phyloP scores from a whole-genome alignment of 2,888 invertebrate genomes.

The Malthinus seriepunctatus region DNA sequence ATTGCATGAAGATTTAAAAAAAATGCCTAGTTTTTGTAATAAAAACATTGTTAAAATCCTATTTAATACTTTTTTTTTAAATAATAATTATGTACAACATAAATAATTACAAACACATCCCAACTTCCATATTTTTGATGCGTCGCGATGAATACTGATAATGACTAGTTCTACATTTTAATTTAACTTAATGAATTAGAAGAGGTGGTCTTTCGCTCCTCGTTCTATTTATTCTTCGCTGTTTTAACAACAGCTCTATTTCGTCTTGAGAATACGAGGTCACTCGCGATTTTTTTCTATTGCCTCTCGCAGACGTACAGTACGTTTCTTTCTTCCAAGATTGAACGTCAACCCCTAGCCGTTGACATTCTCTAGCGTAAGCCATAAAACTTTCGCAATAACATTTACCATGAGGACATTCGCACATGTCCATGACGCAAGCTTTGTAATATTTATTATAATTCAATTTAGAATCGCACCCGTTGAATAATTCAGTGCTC shows the following conservation, averaged over 20 bases:
- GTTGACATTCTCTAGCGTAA: conserved; percentile 84
- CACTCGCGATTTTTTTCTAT: conserved; percentile 17
- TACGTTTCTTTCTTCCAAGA: conserved; percentile 66
- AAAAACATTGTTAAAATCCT: conserved; percentile 1
- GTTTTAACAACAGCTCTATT: conserved; percentile 27
- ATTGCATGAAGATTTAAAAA: neutral
- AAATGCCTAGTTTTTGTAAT: neutral
- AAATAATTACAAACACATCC: conserved; percentile 22
- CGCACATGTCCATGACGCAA: conserved; percentile 84
- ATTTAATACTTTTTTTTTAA: conserved; percentile 24
- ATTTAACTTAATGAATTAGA: conserved; percentile 33
- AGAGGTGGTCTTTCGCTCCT: conserved; percentile 30
- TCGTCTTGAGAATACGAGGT: conserved; percentile 28
- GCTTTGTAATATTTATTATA: conserved; percentile 83
- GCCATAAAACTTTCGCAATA: conserved; percentile 90
- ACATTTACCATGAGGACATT: conserved; percentile 79
- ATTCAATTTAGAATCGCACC: conserved; percentile 79
- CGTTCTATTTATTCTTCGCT: conserved; percentile 27
- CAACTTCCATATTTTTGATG: conserved; percentile 4
- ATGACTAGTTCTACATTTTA: conserved; percentile 44
- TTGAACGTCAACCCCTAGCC: conserved; percentile 71
- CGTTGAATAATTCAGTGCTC: conserved; percentile 65
- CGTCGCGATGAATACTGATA: conserved; percentile 45
- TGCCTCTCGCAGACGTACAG: conserved; percentile 21
- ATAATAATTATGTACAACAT: conserved; percentile 30